Percentiles rank a stretch among this genome's conserved stretches.
Evolutionary conservation across 2,888 invertebrate genomes (phyloP).

Genomic region (Pilophorus perplexus): DNA sequence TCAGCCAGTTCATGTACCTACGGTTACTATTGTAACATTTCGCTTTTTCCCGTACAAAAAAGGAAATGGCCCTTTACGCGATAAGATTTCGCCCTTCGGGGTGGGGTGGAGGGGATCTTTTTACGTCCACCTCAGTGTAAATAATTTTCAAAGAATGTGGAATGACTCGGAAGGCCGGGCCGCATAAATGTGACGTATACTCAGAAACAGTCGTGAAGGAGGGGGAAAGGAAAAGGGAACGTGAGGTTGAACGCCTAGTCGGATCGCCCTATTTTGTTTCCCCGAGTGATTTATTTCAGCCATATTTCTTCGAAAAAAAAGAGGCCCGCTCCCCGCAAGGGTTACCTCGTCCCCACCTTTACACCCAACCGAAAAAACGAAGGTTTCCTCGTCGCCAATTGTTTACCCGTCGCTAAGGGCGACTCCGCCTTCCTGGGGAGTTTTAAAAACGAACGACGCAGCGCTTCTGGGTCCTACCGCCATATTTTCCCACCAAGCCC

Average conservation of each 20-base stretch:
- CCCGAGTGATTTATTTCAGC: conserved; percentile 17
- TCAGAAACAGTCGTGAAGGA: no score
- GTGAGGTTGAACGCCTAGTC: neutral
- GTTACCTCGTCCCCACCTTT: neutral
- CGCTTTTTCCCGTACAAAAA: no score
- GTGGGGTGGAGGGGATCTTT: no score
- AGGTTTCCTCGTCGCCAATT: neutral
- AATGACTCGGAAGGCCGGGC: conserved; percentile 16
- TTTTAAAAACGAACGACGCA: neutral
- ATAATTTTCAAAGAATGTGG: conserved; percentile 24
- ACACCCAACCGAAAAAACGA: neutral
- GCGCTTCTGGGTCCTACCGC: neutral
- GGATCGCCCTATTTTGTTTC: conserved; percentile 9
- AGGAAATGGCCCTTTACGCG: no score
- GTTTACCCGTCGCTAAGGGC: neutral
- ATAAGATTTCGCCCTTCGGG: no score
- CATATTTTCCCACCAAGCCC: no score
- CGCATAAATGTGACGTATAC: conserved; percentile 10
- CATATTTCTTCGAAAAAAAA: conserved; percentile 17
- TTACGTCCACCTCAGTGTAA: conserved; percentile 22
- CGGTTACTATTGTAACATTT: no score
- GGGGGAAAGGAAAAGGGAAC: neutral
- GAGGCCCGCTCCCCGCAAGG: neutral
- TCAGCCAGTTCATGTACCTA: no score
- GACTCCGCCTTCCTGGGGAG: no score